Evolutionary conservation across 2,797 vertebrate genomes (phyloP), one percentile per base, ranked within the genome.

Genomic region (Silurus lanzhouensis): DNA sequence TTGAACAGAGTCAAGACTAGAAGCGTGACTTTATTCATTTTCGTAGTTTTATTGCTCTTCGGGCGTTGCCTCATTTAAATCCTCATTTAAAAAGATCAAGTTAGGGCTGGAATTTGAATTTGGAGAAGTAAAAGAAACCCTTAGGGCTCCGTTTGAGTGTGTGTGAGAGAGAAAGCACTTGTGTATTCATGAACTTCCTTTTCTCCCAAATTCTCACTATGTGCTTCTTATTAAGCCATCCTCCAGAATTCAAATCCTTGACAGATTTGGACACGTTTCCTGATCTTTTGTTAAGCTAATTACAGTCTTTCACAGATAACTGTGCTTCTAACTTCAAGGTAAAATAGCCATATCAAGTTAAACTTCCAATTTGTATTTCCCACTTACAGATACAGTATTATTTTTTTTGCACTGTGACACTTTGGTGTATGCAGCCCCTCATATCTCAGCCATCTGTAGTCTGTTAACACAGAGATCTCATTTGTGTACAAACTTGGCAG

Each of bases 81-180:
- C 79, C 74, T 74, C 13, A 46, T 80, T 80, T 48, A 80, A 80
- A 75, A 88, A 82, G 83, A 81, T 70, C 71, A 84, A 58, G 83
- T 85, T 85, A 84, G 19, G 68, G 44, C 72, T 84, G 82, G 71
- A 80, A 87, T 87, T 84, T 10, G 76, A 82, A 88, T 85, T 80
- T 10, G 83, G 68, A 87, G 86, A 83, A 86, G 75, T 83, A 78
- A 84, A 63, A 83, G 68, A 84, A 77, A 63, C 84, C 85, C 71
- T 48, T 83, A 70, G 78, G 64, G 70, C 67, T 87, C 31, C 70
- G 76, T 70, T 61, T 74, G 31, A 72, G 25, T 38, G 75, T 76
- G 64, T 64, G 27, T 84, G 75, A n/a, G 60, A 15, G 70, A 64
- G 38, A 38, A 38, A 38, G 79, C 66, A 31, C 31, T 25, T 83